These are phyloP conservation scores for Neodiprion fabricii DNA, from an alignment of 1,140 invertebrate species.

Conservation along the genomic window DNA sequence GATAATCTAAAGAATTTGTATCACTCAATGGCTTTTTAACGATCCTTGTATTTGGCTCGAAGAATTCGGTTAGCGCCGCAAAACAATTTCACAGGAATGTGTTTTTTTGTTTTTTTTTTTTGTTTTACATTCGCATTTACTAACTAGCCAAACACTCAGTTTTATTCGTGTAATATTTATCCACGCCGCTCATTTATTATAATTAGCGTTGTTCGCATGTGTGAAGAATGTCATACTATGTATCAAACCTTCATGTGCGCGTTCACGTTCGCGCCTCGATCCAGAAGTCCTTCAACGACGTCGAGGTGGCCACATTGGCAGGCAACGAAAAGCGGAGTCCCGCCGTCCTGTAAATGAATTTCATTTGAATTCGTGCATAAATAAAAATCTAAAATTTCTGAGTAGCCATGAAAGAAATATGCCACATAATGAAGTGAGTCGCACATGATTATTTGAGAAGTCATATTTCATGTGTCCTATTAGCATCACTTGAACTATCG, in stretches of 20 bases:
- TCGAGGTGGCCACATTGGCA: slow-evolving; percentile 90
- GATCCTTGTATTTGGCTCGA: too few relatives aligned
- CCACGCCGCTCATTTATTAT: neutral
- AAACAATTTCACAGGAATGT: slow-evolving; percentile 3
- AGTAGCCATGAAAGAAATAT: neutral
- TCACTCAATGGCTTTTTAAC: neutral
- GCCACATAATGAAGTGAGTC: slow-evolving; percentile 18
- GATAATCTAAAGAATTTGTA: neutral
- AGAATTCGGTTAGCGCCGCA: neutral
- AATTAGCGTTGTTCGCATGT: slow-evolving; percentile 13
- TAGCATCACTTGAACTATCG: too few relatives aligned
- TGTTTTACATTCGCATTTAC: slow-evolving; percentile 8
- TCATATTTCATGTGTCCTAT: too few relatives aligned
- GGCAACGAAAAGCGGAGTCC: slow-evolving; percentile 89
- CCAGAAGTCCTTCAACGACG: slow-evolving; percentile 82
- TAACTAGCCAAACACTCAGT: slow-evolving; percentile 23
- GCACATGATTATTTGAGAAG: neutral
- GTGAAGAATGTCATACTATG: slow-evolving; percentile 46
- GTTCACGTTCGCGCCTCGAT: slow-evolving; percentile 82
- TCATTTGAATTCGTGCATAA: slow-evolving; percentile 1
- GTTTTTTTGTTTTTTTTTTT: slow-evolving; percentile 15
- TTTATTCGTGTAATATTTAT: neutral
- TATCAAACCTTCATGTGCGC: slow-evolving; percentile 77
- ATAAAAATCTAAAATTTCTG: neutral
- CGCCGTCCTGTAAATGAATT: slow-evolving; percentile 78